phyloP scores from a whole-genome alignment of 2,888 invertebrate species.

The Cephus spinipes region DNA sequence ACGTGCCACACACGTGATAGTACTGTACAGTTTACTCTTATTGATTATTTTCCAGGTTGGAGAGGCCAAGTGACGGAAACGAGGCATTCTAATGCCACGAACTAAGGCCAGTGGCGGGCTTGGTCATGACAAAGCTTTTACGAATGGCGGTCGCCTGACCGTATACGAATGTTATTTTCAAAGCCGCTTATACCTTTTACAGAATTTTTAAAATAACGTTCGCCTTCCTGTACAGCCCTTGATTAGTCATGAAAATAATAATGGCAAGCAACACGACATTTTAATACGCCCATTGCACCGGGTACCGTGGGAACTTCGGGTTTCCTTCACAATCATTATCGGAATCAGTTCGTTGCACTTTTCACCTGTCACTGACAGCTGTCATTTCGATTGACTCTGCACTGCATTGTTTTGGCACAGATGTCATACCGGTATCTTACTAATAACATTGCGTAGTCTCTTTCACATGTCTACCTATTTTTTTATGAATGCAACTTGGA shows the following conservation, averaged over 20 bases:
- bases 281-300: background rate
- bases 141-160: background rate
- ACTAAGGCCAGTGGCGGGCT: background rate
- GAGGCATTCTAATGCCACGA: background rate
- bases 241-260: background rate
- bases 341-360: background rate
- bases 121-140: background rate
- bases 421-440: background rate
- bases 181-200: background rate
- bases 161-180: background rate
- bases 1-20: background rate
- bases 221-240: background rate
- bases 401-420: background rate
- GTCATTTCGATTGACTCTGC: background rate
- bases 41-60: constrained; percentile 32
- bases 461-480: no score
- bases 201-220: background rate
- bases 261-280: background rate
- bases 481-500: background rate
- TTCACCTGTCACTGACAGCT: background rate
- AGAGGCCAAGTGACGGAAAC: background rate
- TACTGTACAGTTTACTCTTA: constrained; percentile 22
- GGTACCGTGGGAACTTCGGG: background rate
- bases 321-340: background rate
- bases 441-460: background rate